Percentiles rank a stretch among this genome's conserved stretches.
These are phyloP conservation scores for Agrenia bidenticulata DNA, from an alignment of 2,888 invertebrate species.

Conservation along the genomic window DNA sequence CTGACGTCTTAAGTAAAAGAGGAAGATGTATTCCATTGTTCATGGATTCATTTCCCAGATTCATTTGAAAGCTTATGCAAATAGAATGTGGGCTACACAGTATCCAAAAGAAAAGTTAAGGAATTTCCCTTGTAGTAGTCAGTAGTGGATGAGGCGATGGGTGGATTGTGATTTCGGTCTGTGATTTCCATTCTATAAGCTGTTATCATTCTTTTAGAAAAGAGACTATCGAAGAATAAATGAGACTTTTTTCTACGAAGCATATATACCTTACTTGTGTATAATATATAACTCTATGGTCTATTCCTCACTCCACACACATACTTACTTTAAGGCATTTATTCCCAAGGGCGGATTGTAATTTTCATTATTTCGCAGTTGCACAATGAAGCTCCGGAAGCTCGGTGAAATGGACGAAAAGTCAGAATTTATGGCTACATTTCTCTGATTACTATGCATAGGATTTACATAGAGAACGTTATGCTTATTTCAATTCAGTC, in stretches of 20 bases:
- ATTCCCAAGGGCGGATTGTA: slow-evolving; percentile 44
- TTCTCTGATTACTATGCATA: slow-evolving; percentile 51
- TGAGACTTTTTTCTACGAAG: too few species aligned
- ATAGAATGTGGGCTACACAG: not conserved
- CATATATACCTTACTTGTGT: too few species aligned
- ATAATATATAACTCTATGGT: too few species aligned
- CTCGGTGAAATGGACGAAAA: slow-evolving; percentile 38
- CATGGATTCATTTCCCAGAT: slow-evolving; percentile 36
- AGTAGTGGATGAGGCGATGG: not conserved
- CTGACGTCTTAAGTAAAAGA: slow-evolving; percentile 1
- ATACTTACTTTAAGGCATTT: slow-evolving; percentile 35
- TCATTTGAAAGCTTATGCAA: slow-evolving; percentile 37
- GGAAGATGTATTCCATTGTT: slow-evolving; percentile 15
- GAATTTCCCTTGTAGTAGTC: not conserved
- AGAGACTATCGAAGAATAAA: not conserved
- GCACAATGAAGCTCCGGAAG: slow-evolving; percentile 40
- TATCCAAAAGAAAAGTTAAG: not conserved
- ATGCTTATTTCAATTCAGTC: slow-evolving; percentile 14
- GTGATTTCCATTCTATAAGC: not conserved
- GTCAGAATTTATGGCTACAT: slow-evolving; percentile 48
- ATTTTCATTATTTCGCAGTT: slow-evolving; percentile 48
- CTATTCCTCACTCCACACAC: not conserved
- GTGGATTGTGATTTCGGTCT: not conserved
- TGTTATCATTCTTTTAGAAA: slow-evolving; percentile 15
- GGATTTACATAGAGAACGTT: slow-evolving; percentile 42